phyloP scores from a whole-genome alignment of 1,140 invertebrate genomes.

The Scylla paramamosain region DNA sequence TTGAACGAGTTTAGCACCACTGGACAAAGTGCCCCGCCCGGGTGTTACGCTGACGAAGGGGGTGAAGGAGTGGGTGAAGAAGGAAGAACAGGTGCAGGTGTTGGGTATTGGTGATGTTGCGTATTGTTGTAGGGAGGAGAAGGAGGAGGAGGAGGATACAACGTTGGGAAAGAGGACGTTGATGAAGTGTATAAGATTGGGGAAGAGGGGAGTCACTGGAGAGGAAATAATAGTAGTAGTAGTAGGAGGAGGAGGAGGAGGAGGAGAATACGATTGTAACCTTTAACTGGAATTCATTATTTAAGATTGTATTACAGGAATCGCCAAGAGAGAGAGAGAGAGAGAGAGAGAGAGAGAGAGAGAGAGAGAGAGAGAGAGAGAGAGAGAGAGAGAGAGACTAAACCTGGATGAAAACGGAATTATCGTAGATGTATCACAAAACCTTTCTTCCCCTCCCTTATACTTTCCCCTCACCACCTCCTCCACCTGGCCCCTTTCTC shows the following conservation, averaged over 20 bases:
- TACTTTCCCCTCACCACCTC: not conserved
- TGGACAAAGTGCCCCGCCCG: not conserved
- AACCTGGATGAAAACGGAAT: not conserved
- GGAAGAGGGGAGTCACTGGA: no score
- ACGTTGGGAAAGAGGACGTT: not conserved
- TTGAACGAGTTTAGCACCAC: not conserved
- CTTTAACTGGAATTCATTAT: not conserved
- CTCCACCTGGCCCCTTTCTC: not conserved
- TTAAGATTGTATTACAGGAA: not conserved
- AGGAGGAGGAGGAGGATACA: no score
- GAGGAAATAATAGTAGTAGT: no score
- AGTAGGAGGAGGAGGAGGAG: no score
- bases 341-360: constrained; percentile 18
- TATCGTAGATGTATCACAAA: not conserved
- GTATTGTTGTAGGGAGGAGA: no score
- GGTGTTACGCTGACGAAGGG: not conserved
- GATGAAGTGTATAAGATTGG: not conserved
- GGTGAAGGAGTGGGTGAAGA: not conserved
- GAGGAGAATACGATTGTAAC: not conserved
- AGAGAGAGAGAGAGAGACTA: not conserved
- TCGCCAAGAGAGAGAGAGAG: not conserved
- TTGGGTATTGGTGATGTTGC: not conserved
- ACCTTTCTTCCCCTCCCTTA: not conserved
- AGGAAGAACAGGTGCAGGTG: not conserved
- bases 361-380: constrained; percentile 20